Evolutionary conservation across 1,140 invertebrate species (phyloP), one percentile per base, ranked within the genome.

Genomic region (Drosophila tani): DNA sequence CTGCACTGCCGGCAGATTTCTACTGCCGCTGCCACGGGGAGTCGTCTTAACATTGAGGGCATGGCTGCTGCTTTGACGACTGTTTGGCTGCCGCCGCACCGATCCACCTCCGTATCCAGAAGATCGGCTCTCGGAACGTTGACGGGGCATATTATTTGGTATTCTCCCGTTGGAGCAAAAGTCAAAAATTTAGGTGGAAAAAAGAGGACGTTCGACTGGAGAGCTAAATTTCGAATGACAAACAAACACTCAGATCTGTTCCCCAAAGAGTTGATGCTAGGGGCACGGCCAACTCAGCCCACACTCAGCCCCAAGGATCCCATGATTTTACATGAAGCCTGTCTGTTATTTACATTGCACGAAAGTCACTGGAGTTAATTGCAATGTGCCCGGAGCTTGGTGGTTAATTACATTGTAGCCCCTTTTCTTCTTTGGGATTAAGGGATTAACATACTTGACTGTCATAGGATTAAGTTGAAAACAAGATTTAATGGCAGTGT

Each of bases 211-310:
- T 65, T 29, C 27, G 45, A 45, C 51, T 59, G 17, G 27, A 75
- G 50, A 51, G 24, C 59, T 21, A 55, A 79, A 81, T 88, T 87
- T 88, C 4, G 84, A 86, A 71, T 83, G 45, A 56, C 12, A 46
- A 27, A 2, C 19, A 40, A 24, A 5, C 8, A 14, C 21, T 29
- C 14, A 21, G 47, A 53, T 78, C 5, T 57, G 11, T 40, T 9
- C 40, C 17, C n/a, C 53, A 40, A n/a, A 6, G 50, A 9, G 29
- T 14, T 27, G 8, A 74, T 19, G n/a, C 19, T 1, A 41, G 17
- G 3, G 6, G 5, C 57, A 19, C 0, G 15, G 74, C 71, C 62
- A 57, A 67, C 73, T 75, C 15, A 11, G 15, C 8, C 9, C 11
- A 27, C 9, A 5, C 12, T 24, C 15, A n/a, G 14, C 14, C 56